Percentiles rank a stretch among this genome's conserved stretches.
Evolutionary conservation across 2,113 vertebrate species (phyloP).

Genomic region (Promerops cafer): DNA sequence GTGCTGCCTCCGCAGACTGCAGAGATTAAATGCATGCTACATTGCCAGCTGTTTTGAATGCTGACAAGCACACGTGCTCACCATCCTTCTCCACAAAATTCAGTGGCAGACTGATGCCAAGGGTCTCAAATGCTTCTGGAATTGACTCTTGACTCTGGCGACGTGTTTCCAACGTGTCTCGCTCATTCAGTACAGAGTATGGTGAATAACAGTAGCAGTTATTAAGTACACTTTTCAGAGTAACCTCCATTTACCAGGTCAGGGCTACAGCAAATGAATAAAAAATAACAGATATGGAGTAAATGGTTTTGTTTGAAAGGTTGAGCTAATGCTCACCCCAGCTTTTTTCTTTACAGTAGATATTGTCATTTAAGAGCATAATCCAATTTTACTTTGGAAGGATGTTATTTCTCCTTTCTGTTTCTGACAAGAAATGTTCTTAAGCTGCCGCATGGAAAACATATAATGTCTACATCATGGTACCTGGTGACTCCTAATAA

Average conservation of each 20-base stretch:
- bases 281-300: neutral
- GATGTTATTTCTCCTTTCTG: neutral
- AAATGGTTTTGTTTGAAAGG: neutral
- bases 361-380: neutral
- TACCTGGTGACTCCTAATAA: neutral
- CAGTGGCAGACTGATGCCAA: neutral
- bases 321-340: neutral
- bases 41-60: neutral
- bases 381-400: neutral
- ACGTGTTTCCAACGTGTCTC: neutral
- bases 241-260: neutral
- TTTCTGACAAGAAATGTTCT: neutral
- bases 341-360: neutral
- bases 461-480: neutral
- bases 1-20: neutral
- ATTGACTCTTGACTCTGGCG: neutral
- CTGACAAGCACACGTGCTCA: rapidly evolving
- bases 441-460: neutral
- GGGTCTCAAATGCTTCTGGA: neutral
- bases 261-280: neutral
- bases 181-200: neutral
- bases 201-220: neutral
- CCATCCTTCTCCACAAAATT: neutral
- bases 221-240: neutral
- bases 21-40: neutral